Percentiles rank a stretch among this genome's conserved stretches.
These are phyloP conservation scores for Garra rufa DNA, from an alignment of 2,113 vertebrate genomes.

Conservation along the genomic window DNA sequence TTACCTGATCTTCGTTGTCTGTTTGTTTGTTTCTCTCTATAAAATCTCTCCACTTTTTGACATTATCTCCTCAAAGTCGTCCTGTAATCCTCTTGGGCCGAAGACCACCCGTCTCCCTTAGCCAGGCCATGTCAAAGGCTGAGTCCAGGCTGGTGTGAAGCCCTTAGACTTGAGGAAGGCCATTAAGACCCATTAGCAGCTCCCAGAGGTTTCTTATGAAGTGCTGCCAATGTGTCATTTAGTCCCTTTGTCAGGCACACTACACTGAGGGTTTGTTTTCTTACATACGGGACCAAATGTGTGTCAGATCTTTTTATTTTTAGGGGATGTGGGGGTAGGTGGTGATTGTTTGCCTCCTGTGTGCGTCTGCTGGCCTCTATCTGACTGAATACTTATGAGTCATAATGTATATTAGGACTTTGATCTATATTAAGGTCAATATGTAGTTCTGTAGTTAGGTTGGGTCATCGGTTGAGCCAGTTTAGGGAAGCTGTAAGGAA, in stretches of 20 bases:
- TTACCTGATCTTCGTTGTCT: constrained; percentile 32
- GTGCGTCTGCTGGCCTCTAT: not conserved
- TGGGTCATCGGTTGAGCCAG: not conserved
- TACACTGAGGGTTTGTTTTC: constrained; percentile 74
- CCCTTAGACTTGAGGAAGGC: constrained; percentile 71
- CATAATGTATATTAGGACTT: not conserved
- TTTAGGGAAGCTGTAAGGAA: not conserved
- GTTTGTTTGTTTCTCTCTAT: constrained; percentile 5
- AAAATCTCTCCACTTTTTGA: not conserved
- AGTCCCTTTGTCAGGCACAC: constrained; percentile 71
- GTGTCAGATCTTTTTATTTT: constrained; percentile 36
- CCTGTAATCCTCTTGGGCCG: not conserved
- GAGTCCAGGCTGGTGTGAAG: constrained; percentile 71
- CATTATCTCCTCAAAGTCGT: not conserved
- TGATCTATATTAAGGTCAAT: not conserved
- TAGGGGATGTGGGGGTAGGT: not conserved
- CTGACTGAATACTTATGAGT: not conserved
- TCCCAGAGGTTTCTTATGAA: constrained; percentile 81
- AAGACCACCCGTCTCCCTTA: constrained; percentile 66
- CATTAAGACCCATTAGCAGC: constrained; percentile 83
- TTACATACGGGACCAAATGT: constrained; percentile 75
- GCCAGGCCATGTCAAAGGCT: constrained; percentile 65
- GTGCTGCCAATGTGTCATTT: constrained; percentile 79
- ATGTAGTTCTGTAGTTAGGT: not conserved
- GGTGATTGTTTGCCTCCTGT: not conserved